Evolutionary conservation across 53 echinoderm and acorn worm species (phyloP).

Genomic region (Antedon mediterranea): DNA sequence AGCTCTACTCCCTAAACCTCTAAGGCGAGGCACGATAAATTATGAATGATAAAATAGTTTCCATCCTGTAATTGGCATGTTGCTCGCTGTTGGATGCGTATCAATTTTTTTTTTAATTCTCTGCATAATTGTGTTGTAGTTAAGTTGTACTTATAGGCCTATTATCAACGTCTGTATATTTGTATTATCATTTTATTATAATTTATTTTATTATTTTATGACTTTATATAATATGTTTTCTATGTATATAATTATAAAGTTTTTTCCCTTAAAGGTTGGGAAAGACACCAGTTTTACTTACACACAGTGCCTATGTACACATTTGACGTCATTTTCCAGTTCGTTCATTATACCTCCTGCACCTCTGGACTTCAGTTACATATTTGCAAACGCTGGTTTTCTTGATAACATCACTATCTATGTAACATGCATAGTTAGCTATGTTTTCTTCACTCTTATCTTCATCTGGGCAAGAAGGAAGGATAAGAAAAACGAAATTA

Average conservation of each 20-base stretch:
- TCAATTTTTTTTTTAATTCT: no score
- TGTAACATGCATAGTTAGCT: constrained; percentile 37
- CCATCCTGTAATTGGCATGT: no score
- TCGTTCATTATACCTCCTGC: constrained; percentile 80
- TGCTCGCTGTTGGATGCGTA: no score
- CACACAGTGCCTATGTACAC: constrained; percentile 52
- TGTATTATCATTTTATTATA: no score
- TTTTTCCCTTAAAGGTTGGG: constrained; percentile 27
- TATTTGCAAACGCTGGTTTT: constrained; percentile 40
- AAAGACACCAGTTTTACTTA: constrained; percentile 3
- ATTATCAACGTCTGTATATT: no score
- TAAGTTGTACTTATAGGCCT: no score
- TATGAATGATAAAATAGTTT: no score
- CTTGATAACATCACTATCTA: constrained; percentile 54
- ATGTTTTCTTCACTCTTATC: constrained; percentile 29
- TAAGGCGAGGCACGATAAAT: no score
- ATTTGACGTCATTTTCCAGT: constrained; percentile 75
- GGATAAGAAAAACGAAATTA: not conserved
- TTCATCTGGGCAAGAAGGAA: not conserved
- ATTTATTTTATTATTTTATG: no score
- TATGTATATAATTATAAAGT: not conserved
- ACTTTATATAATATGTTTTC: no score
- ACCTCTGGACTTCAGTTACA: constrained; percentile 65
- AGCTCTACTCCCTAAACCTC: no score
- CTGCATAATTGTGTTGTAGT: no score